Base-by-base conservation (phyloP, 2,888 invertebrate genomes). In the Drosophila koepferae region DNA sequence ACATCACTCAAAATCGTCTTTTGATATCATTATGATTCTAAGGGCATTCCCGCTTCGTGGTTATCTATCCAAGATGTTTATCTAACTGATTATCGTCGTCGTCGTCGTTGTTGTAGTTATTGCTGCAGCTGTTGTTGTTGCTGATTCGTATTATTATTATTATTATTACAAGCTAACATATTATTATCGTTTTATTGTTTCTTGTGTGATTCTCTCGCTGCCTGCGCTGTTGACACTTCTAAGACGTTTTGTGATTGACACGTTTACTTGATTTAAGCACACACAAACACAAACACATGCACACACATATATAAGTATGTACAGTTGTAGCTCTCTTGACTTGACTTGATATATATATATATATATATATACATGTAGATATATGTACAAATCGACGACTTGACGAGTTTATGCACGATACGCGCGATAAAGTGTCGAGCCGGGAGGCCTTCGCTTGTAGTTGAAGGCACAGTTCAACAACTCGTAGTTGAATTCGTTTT, bases 191-290 rank as follows among this genome's bases (percentile, higher is more conserved):
- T 49, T 40, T 63, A 80, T 74, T 77, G 61, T 65, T 79, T 62
- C 62, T 49, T 48, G 18, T 63, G 51, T 71, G 55, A 44, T 56
- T 58, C 48, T 65, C 34, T 43, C n/a, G 38, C 23, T 63, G 23
- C 36, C 56, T 61, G 41, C 44, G 71, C 46, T 74, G 79, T 79
- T 74, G 80, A 74, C 76, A 79, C 69, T 74, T 76, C 46, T 63
- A 69, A 76, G 75, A 64, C 75, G 61, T 76, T 76, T 41, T 61
- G 54, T 80, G 77, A 77, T 80, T 80, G 80, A 77, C 77, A 77
- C 77, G 80, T 77, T 71, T 80, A 71, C 80, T 80, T 80, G 77
- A 77, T 76, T 80, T 66, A 51, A 80, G 49, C 76, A 74, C 69
- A 60, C 28, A 55, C 44, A 44, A 23, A 55, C 40, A 60, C 18